A percentile compares a stretch with the other conserved stretches of the same genome.
Conservation (phyloP, 2,797 vertebrate species). For the Pseudochromis fuscus region DNA sequence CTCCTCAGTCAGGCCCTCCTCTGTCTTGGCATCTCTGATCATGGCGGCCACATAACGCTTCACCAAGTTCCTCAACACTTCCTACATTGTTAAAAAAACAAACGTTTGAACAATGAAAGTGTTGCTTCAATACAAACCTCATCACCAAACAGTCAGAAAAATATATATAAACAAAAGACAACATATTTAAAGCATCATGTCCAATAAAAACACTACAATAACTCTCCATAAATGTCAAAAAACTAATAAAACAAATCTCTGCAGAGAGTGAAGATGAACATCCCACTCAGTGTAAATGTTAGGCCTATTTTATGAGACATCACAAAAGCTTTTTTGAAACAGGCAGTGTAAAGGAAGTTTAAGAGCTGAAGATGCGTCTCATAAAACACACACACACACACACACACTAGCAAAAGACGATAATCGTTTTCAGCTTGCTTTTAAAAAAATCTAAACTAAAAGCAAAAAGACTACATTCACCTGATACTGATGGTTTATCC, state of each 20-base stretch:
- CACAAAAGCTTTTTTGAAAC: slow-evolving; percentile 23
- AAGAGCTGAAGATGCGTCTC: slow-evolving; percentile 5
- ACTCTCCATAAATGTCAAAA: slow-evolving; percentile 24
- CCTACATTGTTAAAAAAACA: slow-evolving; percentile 78
- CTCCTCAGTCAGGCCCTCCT: slow-evolving; percentile 97
- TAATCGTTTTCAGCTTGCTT: slow-evolving; percentile 27
- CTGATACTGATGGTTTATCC: slow-evolving; percentile 97
- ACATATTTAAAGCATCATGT: slow-evolving; percentile 22
- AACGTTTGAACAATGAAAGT: slow-evolving; percentile 12
- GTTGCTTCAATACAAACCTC: neutral
- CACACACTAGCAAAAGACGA: neutral
- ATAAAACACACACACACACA: slow-evolving; percentile 4
- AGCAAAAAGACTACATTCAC: slow-evolving; percentile 81
- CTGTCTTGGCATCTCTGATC: slow-evolving; percentile 99
- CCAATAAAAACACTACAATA: slow-evolving; percentile 13
- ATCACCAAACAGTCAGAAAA: slow-evolving; percentile 11
- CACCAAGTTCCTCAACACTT: slow-evolving; percentile 97
- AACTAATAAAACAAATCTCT: slow-evolving; percentile 34
- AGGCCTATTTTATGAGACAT: slow-evolving; percentile 17
- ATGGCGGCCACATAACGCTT: slow-evolving; percentile 99
- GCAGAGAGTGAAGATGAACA: slow-evolving; percentile 21
- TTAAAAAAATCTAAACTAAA: too few relatives aligned
- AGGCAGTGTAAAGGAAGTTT: slow-evolving; percentile 1
- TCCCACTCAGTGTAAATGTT: slow-evolving; percentile 44
- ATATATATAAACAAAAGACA: slow-evolving; percentile 2